These are phyloP conservation scores for Lipophrys pholis DNA, from an alignment of 2,113 vertebrate species.

Conservation along the genomic window DNA sequence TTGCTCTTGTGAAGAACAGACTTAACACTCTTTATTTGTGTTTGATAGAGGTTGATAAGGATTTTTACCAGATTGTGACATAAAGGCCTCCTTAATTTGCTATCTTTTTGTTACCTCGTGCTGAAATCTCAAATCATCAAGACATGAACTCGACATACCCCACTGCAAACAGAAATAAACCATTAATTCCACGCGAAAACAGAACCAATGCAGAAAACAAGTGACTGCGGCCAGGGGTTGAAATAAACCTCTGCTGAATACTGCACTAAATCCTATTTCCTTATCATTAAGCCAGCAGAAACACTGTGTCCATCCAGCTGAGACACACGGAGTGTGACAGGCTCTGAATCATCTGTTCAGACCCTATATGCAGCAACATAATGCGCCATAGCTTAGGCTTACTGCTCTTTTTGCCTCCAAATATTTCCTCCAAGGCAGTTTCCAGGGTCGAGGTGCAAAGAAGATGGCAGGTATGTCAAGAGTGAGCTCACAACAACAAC, in stretches of 20 bases:
- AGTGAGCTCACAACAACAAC: constrained; percentile 3
- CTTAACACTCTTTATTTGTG: constrained; percentile 24
- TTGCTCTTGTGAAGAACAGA: neutral
- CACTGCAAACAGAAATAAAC: constrained; percentile 49
- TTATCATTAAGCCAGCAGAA: constrained; percentile 69
- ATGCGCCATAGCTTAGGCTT: constrained; percentile 10
- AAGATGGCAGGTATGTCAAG: constrained; percentile 24
- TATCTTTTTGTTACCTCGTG: constrained; percentile 25
- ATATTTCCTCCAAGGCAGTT: constrained; percentile 27
- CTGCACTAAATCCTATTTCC: constrained; percentile 64
- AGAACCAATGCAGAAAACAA: constrained; percentile 52
- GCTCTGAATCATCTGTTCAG: constrained; percentile 61
- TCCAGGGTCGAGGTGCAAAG: constrained; percentile 54
- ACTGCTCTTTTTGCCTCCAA: constrained; percentile 24
- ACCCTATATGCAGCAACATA: constrained; percentile 41
- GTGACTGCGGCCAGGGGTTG: constrained; percentile 44
- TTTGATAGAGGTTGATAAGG: neutral
- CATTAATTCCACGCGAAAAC: constrained; percentile 45
- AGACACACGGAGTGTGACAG: constrained; percentile 51
- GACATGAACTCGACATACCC: constrained; percentile 1
- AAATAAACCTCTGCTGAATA: constrained; percentile 67
- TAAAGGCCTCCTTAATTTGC: constrained; percentile 17
- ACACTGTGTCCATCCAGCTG: constrained; percentile 59
- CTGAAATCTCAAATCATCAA: constrained; percentile 30
- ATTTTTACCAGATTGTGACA: constrained; percentile 2